Evolutionary conservation across 2,113 vertebrate species (phyloP).

Genomic region (Dromaius novaehollandiae): DNA sequence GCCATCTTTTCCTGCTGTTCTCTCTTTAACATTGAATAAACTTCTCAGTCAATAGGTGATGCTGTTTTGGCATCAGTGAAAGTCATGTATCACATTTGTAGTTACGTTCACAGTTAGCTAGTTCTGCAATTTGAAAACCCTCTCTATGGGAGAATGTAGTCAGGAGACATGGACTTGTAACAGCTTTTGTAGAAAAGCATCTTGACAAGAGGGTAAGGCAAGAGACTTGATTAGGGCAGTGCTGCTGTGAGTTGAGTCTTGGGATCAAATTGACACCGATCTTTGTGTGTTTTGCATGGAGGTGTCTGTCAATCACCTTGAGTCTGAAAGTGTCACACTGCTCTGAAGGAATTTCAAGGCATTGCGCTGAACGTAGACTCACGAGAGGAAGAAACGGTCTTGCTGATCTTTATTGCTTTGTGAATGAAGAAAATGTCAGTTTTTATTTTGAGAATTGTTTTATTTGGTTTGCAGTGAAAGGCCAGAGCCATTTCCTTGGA

Average conservation of each 20-base stretch:
- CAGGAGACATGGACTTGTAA: neutral
- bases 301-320: neutral
- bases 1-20: neutral
- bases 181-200: neutral
- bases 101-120: neutral
- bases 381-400: neutral
- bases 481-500: slow-evolving; percentile 23
- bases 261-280: neutral
- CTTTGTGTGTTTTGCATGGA: neutral
- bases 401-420: slow-evolving; percentile 1
- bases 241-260: rapidly evolving
- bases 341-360: neutral
- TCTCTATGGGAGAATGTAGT: neutral
- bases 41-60: neutral
- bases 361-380: neutral
- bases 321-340: neutral
- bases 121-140: neutral
- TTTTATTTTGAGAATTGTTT: slow-evolving; percentile 38
- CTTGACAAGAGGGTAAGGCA: neutral
- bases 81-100: neutral
- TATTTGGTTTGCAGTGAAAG: neutral
- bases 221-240: neutral
- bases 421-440: neutral
- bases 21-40: neutral
- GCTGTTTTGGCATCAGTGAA: neutral